Evolutionary conservation across 2,888 invertebrate species (phyloP).

Genomic region (Strigamia transsilvanica): DNA sequence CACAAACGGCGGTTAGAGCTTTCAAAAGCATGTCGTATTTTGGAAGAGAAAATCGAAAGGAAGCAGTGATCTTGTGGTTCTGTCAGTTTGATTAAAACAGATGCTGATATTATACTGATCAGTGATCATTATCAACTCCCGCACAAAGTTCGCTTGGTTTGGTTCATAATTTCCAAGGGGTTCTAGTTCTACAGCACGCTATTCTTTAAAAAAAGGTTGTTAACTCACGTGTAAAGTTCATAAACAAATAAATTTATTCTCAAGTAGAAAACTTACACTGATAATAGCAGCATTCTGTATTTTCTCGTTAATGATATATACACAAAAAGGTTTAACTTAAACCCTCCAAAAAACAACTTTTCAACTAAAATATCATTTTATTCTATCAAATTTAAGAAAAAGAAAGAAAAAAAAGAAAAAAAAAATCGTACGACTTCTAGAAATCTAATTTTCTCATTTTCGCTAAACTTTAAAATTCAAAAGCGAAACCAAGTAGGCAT

Average conservation of each 20-base stretch:
- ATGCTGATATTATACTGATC: background rate
- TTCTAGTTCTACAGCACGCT: background rate
- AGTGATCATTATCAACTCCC: background rate
- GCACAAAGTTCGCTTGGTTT: background rate
- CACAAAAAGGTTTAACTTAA: constrained; percentile 29
- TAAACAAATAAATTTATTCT: constrained; percentile 44
- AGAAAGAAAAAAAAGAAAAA: background rate
- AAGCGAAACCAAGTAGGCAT: background rate
- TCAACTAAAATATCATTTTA: constrained; percentile 4
- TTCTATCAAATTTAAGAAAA: background rate
- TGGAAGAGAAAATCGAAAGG: background rate
- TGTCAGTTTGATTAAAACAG: background rate
- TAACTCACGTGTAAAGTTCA: constrained; percentile 15
- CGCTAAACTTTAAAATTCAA: background rate
- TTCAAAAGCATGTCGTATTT: background rate
- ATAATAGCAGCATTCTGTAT: constrained; percentile 40
- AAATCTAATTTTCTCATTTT: constrained; percentile 18
- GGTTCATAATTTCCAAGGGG: background rate
- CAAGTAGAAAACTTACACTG: constrained; percentile 39
- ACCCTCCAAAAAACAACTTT: constrained; percentile 10
- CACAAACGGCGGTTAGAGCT: background rate
- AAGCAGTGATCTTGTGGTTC: background rate
- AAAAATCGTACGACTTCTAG: background rate
- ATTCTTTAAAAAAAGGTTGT: background rate
- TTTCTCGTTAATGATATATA: constrained; percentile 35